These are phyloP conservation scores for Linnaemya tessellans DNA, from an alignment of 2,888 invertebrate genomes.

Conservation along the genomic window DNA sequence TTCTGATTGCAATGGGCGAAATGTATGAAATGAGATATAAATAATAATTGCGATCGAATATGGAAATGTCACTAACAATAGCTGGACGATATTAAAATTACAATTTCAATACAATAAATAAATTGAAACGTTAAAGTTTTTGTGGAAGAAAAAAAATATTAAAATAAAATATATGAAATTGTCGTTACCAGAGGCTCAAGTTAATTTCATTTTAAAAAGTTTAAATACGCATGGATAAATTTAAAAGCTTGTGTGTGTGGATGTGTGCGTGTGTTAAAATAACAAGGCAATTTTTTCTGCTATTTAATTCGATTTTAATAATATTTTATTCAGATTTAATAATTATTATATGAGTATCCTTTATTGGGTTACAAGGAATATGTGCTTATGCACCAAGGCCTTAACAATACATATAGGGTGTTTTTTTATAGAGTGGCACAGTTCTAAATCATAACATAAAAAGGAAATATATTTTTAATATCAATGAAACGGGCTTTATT, in stretches of 20 bases:
- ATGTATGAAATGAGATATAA: constrained; percentile 22
- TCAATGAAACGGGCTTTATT: too few species aligned
- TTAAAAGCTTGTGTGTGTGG: neutral
- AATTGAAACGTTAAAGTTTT: neutral
- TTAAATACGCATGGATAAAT: neutral
- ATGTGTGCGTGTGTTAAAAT: neutral
- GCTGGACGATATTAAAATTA: constrained; percentile 23
- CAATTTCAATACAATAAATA: neutral
- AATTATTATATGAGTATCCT: too few species aligned
- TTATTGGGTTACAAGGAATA: too few species aligned
- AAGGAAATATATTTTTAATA: too few species aligned
- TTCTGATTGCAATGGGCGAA: constrained; percentile 16
- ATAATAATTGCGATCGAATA: constrained; percentile 35
- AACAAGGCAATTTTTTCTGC: neutral
- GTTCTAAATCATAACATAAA: too few species aligned
- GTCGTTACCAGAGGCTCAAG: neutral
- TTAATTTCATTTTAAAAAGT: constrained; percentile 10
- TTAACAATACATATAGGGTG: too few species aligned
- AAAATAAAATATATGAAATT: constrained; percentile 5
- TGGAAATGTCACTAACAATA: constrained; percentile 38
- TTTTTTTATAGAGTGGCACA: too few species aligned
- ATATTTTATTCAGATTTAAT: too few species aligned
- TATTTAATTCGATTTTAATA: too few species aligned
- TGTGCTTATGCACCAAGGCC: too few species aligned
- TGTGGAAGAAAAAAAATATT: neutral